These are phyloP conservation scores for Dilophus febrilis DNA, from an alignment of 2,888 invertebrate species.

Conservation along the genomic window DNA sequence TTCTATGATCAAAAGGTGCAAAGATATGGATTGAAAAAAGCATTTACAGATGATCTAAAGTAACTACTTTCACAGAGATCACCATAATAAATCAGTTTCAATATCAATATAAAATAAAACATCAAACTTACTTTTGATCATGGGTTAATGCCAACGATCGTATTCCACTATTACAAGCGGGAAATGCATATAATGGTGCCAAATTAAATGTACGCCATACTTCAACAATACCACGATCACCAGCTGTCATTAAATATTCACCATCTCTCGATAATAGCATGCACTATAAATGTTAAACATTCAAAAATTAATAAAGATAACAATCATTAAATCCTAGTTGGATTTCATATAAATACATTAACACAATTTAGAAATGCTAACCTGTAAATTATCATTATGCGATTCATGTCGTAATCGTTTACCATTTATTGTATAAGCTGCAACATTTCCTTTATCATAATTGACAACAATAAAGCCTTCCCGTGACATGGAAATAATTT, in stretches of 20 bases:
- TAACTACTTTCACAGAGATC: neutral
- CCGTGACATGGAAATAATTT: conserved; percentile 82
- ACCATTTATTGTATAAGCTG: conserved; percentile 89
- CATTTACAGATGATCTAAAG: neutral
- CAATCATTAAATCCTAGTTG: conserved; percentile 2
- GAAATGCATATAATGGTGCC: conserved; percentile 93
- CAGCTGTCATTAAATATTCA: conserved; percentile 95
- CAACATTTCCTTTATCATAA: conserved; percentile 81
- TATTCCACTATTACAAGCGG: conserved; percentile 90
- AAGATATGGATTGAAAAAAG: neutral
- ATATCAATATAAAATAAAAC: neutral
- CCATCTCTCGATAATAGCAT: conserved; percentile 91
- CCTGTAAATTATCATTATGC: conserved; percentile 90
- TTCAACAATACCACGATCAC: conserved; percentile 92
- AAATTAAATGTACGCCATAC: conserved; percentile 97
- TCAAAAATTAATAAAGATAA: neutral
- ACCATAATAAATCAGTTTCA: neutral
- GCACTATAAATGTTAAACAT: no score
- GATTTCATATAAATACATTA: conserved; percentile 14
- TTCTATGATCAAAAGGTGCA: neutral
- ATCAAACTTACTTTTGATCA: conserved; percentile 80
- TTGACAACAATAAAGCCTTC: conserved; percentile 93
- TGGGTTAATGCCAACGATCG: conserved; percentile 88
- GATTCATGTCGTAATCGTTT: conserved; percentile 75
- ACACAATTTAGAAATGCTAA: conserved; percentile 25